phyloP scores from a whole-genome alignment of 2,888 invertebrate genomes.

The Acronicta aceris region DNA sequence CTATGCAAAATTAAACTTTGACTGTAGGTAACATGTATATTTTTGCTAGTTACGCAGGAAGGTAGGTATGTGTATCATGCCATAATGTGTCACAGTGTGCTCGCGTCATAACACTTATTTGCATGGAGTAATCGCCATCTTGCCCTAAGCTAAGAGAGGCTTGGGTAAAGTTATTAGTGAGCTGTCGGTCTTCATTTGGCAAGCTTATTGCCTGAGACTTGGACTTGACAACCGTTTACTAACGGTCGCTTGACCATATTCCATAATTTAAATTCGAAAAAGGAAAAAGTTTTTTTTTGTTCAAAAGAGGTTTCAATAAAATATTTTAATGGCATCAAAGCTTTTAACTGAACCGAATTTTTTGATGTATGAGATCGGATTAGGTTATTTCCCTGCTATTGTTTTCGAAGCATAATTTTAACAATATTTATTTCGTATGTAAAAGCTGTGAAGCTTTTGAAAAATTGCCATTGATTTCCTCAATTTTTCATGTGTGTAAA shows the following conservation, averaged over 20 bases:
- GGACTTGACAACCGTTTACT: constrained; percentile 58
- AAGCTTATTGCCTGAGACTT: constrained; percentile 47
- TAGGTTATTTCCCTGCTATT: constrained; percentile 4
- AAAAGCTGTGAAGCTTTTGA: constrained; percentile 1
- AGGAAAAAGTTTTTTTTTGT: constrained; percentile 14
- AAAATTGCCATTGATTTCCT: constrained; percentile 3
- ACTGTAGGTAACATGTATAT: neutral
- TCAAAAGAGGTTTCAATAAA: constrained; percentile 7
- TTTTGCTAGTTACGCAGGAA: constrained; percentile 2
- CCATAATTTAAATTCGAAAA: constrained; percentile 38
- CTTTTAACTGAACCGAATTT: constrained; percentile 28
- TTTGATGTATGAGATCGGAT: constrained; percentile 34
- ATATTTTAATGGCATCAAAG: constrained; percentile 20
- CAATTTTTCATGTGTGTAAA: neutral
- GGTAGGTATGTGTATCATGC: neutral
- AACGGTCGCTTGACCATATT: constrained; percentile 41
- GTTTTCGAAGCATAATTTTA: constrained; percentile 6
- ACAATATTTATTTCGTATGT: constrained; percentile 13
- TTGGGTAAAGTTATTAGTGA: constrained; percentile 58
- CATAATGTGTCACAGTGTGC: constrained; percentile 14
- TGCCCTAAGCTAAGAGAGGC: constrained; percentile 41
- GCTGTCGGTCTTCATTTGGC: constrained; percentile 61
- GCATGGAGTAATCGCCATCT: constrained; percentile 56
- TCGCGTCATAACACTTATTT: constrained; percentile 48
- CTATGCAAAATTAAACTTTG: constrained; percentile 15